Percentiles rank a stretch among this genome's conserved stretches.
These are phyloP conservation scores for Eonycteris spelaea DNA, from an alignment of 2,113 vertebrate genomes.

Conservation along the genomic window DNA sequence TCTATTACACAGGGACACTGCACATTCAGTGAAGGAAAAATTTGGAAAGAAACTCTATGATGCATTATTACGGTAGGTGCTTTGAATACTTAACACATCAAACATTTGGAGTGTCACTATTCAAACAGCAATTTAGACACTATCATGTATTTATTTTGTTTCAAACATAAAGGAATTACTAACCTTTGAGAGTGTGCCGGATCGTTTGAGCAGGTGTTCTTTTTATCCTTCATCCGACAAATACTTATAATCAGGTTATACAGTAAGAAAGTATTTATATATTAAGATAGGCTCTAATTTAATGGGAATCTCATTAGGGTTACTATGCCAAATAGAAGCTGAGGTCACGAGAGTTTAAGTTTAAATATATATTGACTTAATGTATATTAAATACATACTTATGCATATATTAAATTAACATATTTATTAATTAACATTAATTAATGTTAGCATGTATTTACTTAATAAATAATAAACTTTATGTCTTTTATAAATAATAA, in stretches of 20 bases:
- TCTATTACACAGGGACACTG: slow-evolving; percentile 90
- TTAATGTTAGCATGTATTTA: neutral
- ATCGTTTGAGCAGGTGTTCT: neutral
- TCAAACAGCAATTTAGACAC: neutral
- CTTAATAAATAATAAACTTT: neutral
- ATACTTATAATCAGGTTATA: neutral
- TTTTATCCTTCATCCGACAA: neutral
- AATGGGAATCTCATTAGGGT: neutral
- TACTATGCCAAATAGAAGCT: neutral
- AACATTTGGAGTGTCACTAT: neutral
- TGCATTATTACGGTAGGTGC: slow-evolving; percentile 91
- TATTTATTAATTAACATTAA: neutral
- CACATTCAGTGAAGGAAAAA: slow-evolving; percentile 95
- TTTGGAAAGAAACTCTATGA: slow-evolving; percentile 97
- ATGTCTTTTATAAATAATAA: neutral
- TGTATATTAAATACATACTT: neutral
- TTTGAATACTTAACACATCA: neutral
- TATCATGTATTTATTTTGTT: neutral
- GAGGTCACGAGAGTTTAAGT: neutral
- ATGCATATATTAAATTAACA: neutral
- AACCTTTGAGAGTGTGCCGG: neutral
- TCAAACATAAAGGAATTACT: neutral
- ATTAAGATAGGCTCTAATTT: neutral
- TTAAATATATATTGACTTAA: neutral
- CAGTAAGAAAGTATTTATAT: neutral